Evolutionary conservation across 2,888 invertebrate genomes (phyloP).

Genomic region (Acanthosepion pharaonis): DNA sequence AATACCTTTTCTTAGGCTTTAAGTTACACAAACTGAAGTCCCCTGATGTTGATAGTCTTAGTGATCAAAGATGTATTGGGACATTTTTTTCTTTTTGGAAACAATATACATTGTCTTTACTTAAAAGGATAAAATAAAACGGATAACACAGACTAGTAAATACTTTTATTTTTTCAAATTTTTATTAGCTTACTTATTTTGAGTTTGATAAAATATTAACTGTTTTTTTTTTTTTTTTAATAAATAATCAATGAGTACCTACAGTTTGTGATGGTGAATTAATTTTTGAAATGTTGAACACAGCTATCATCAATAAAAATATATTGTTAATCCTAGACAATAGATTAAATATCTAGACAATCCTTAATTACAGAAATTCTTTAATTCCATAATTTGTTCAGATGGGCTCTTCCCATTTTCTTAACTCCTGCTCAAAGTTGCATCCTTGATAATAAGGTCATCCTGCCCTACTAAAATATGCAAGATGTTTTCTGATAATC

Average conservation of each 20-base stretch:
- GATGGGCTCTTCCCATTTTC: not conserved
- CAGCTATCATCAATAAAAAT: not conserved
- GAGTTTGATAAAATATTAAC: too few relatives aligned
- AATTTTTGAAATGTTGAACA: not conserved
- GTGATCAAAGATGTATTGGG: too few relatives aligned
- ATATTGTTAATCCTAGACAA: not conserved
- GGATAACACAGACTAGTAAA: too few relatives aligned
- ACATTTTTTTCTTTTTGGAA: too few relatives aligned
- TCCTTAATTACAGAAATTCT: not conserved
- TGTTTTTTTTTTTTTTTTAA: not conserved
- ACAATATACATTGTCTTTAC: too few relatives aligned
- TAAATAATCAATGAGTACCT: not conserved
- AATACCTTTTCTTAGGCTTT: too few relatives aligned
- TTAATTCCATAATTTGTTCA: not conserved
- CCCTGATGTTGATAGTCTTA: too few relatives aligned
- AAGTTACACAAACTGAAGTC: too few relatives aligned
- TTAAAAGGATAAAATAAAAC: too few relatives aligned
- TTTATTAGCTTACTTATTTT: too few relatives aligned
- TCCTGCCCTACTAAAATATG: not conserved
- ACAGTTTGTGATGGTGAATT: not conserved
- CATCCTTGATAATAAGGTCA: not conserved
- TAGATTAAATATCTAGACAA: not conserved
- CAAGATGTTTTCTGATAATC: constrained; percentile 4
- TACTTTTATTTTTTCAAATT: too few relatives aligned
- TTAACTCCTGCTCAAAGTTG: too few relatives aligned